Percentiles rank a stretch among this genome's conserved stretches.
phyloP scores from a whole-genome alignment of 2,888 invertebrate genomes.

The Synanthedon andrenaeformis region DNA sequence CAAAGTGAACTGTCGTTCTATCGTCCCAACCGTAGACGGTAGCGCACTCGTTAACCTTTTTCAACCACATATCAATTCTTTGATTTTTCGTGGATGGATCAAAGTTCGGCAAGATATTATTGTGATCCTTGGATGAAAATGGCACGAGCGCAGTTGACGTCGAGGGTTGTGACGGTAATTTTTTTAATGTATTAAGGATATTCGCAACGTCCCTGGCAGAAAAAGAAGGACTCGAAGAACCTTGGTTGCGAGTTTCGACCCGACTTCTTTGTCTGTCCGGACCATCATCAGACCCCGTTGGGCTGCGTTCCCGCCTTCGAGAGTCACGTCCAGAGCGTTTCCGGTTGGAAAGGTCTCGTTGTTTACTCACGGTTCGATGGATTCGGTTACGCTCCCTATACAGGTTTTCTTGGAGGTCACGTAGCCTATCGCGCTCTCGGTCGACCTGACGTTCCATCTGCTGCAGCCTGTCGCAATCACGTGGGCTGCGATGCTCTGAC shows the following conservation, averaged over 20 bases:
- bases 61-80: not conserved
- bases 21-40: not conserved
- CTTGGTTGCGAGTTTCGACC: not conserved
- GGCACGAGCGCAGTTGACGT: not conserved
- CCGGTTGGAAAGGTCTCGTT: not conserved
- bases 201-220: not conserved
- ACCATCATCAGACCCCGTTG: not conserved
- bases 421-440: not conserved
- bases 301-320: too few species aligned
- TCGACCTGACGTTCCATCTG: not conserved
- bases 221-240: not conserved
- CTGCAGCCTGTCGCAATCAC: not conserved
- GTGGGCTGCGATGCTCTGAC: not conserved
- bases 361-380: not conserved
- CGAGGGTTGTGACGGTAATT: not conserved
- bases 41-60: too few species aligned
- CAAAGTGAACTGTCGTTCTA: too few species aligned
- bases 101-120: too few species aligned
- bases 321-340: not conserved
- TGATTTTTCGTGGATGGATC: too few species aligned
- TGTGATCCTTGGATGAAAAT: not conserved
- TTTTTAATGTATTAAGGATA: too few species aligned
- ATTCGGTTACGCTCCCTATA: not conserved
- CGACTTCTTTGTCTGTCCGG: not conserved
- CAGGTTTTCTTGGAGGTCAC: not conserved